These are phyloP conservation scores for Macaca nemestrina DNA, from an alignment of 2,113 vertebrate species.

Conservation along the genomic window DNA sequence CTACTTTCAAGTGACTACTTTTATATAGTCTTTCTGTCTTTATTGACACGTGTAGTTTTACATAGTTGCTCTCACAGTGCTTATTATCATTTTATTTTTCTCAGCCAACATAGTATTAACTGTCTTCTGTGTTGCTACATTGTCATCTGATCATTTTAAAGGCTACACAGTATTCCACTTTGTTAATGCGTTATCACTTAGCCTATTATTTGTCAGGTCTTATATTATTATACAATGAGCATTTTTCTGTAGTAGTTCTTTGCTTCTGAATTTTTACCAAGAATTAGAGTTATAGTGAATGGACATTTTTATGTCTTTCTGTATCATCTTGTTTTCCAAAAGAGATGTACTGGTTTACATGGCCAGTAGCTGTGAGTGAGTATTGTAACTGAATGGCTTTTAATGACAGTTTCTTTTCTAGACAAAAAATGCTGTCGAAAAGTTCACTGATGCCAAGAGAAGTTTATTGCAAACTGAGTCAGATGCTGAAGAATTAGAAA, in stretches of 20 bases:
- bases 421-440: slow-evolving; percentile 85
- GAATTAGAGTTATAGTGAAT: not conserved
- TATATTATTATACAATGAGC: not conserved
- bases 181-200: not conserved
- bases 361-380: not conserved
- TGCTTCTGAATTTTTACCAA: slow-evolving; percentile 40
- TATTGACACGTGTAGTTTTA: not conserved
- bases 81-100: slow-evolving; percentile 28
- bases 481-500: slow-evolving; percentile 88
- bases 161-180: not conserved
- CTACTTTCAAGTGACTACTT: not conserved
- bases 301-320: slow-evolving; percentile 23
- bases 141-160: slow-evolving; percentile 22
- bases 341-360: not conserved
- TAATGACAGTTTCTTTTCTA: slow-evolving; percentile 73
- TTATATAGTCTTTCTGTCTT: not conserved
- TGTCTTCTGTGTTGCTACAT: not conserved
- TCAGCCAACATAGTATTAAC: not conserved
- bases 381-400: slow-evolving; percentile 43
- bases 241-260: slow-evolving; percentile 22
- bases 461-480: slow-evolving; percentile 79
- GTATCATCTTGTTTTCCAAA: slow-evolving; percentile 16
- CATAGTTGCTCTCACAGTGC: not conserved
- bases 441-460: slow-evolving; percentile 80
- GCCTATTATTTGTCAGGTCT: not conserved